Conservation (phyloP, 2,113 vertebrate genomes). For the Turnix velox region DNA sequence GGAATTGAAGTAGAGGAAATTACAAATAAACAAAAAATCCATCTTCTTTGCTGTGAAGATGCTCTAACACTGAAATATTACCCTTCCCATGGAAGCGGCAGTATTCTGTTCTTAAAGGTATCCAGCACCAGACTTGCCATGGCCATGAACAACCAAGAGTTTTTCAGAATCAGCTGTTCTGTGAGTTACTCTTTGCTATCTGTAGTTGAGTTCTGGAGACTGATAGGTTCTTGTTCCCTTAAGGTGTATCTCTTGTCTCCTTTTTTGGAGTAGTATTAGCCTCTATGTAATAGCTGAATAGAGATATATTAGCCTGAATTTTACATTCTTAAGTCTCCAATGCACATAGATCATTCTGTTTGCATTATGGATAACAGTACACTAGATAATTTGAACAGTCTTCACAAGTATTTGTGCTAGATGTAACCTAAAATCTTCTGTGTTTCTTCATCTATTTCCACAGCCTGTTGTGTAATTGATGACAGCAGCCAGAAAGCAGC, state of each 20-base stretch:
- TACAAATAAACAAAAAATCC: not conserved
- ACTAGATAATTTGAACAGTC: not conserved
- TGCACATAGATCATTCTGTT: not conserved
- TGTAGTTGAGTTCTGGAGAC: not conserved
- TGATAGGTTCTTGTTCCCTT: not conserved
- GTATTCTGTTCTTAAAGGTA: not conserved
- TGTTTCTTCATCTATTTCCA: not conserved
- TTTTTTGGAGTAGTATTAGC: not conserved
- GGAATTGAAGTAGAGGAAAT: not conserved
- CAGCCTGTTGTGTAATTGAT: not conserved
- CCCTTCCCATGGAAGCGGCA: not conserved
- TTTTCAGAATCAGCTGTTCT: not conserved
- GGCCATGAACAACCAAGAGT: not conserved
- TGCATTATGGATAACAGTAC: not conserved
- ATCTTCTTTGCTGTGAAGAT: not conserved
- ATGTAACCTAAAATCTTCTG: not conserved
- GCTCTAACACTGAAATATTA: not conserved
- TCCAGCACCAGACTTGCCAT: not conserved
- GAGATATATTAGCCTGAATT: not conserved
- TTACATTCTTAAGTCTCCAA: not conserved
- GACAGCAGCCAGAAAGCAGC: not conserved
- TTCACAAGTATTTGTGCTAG: not conserved
- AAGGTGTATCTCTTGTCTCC: not conserved
- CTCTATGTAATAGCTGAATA: not conserved
- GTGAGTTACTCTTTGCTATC: not conserved